These are phyloP conservation scores for Falco cherrug DNA, from an alignment of 2,797 vertebrate genomes.

Conservation along the genomic window DNA sequence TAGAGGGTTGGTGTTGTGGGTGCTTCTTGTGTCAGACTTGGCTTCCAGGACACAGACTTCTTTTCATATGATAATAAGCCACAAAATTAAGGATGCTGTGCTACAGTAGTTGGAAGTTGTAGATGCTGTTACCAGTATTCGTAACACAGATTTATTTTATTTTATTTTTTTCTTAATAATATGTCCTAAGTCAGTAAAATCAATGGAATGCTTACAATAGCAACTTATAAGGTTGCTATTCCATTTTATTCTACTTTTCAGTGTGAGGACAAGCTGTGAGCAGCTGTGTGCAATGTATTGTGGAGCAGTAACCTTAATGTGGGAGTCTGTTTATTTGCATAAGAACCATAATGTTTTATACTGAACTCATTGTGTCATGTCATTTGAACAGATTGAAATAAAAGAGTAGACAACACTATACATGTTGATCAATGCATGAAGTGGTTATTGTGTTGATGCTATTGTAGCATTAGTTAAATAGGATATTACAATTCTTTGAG, in stretches of 20 bases:
- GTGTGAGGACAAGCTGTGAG: constrained; percentile 1
- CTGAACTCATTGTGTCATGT: neutral
- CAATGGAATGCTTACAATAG: neutral
- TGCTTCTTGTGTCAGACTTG: neutral
- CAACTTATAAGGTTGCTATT: neutral
- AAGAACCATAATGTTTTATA: neutral
- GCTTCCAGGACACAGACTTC: neutral
- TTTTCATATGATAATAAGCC: neutral
- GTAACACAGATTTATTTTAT: neutral
- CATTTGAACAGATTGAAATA: constrained; percentile 36
- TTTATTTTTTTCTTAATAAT: neutral
- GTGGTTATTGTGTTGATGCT: neutral
- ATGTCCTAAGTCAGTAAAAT: neutral
- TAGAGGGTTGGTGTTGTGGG: neutral
- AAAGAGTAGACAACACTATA: neutral
- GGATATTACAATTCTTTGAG: neutral
- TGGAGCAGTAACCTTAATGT: neutral
- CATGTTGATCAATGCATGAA: neutral
- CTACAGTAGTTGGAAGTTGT: neutral
- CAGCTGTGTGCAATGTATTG: neutral
- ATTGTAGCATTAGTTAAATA: neutral
- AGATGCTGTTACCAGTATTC: neutral
- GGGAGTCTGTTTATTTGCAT: constrained; percentile 1
- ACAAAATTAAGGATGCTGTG: neutral
- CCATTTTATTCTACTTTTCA: neutral